Percentiles rank a stretch among this genome's conserved stretches.
Conservation (phyloP, 2,113 vertebrate species). For the Chloroceryle aenea region DNA sequence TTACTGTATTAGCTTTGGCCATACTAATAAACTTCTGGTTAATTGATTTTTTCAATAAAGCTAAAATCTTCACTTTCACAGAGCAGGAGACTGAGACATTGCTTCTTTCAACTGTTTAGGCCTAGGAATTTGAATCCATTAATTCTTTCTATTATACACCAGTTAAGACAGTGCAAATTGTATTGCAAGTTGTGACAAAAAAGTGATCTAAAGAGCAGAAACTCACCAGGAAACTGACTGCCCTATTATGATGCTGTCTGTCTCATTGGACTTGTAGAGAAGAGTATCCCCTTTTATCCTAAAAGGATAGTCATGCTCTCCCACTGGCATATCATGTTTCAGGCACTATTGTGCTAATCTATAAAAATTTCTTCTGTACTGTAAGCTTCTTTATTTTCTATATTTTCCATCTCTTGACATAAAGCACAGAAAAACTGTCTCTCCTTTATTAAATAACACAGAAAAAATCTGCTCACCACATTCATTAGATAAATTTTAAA, state of each 20-base stretch:
- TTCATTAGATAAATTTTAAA: background rate
- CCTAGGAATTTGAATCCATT: background rate
- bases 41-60: background rate
- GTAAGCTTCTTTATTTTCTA: background rate
- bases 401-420: background rate
- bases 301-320: background rate
- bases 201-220: background rate
- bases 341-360: background rate
- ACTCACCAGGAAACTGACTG: background rate
- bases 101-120: background rate
- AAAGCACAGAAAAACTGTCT: background rate
- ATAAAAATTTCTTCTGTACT: background rate
- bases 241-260: background rate
- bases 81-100: background rate
- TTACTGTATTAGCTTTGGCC: no score
- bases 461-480: background rate
- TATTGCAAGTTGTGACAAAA: background rate
- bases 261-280: background rate
- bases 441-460: background rate
- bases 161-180: background rate
- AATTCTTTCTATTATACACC: background rate
- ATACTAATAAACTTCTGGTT: background rate
- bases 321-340: background rate
- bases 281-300: background rate
- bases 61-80: background rate